phyloP scores from a whole-genome alignment of 37 sponge, comb jelly and placozoan genomes.

The Petrosia ficiformis region DNA sequence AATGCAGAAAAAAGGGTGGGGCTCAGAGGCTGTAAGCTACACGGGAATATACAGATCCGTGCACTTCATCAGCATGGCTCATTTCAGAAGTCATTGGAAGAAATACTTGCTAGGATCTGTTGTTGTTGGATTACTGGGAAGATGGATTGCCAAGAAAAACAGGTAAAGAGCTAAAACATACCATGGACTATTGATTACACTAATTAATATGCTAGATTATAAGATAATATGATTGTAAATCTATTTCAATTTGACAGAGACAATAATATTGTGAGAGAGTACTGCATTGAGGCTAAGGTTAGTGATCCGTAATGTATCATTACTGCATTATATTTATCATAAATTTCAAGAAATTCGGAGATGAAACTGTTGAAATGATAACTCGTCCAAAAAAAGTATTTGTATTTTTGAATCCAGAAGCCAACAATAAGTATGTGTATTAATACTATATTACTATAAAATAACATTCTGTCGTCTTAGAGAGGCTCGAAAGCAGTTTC shows the following conservation, averaged over 20 bases:
- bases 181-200: no score
- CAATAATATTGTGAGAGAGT: no score
- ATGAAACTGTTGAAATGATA: background rate
- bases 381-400: constrained; percentile 39
- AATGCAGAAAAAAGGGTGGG: background rate
- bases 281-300: background rate
- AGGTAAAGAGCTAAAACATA: constrained; percentile 35
- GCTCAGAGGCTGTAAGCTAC: background rate
- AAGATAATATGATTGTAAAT: background rate
- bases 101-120: constrained; percentile 45
- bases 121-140: background rate
- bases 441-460: background rate
- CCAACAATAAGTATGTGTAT: constrained; percentile 54
- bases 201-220: no score
- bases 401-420: constrained; percentile 65
- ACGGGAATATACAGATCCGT: constrained; percentile 3
- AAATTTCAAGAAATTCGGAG: constrained; percentile 42
- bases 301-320: no score
- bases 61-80: constrained; percentile 15
- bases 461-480: constrained; percentile 7
- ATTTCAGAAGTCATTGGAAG: constrained; percentile 67
- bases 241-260: no score
- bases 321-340: no score
- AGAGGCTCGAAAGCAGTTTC: constrained; percentile 54
- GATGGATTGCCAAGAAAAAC: constrained; percentile 35